Conservation (phyloP, 2,113 vertebrate species). For the Cathartes aura region DNA sequence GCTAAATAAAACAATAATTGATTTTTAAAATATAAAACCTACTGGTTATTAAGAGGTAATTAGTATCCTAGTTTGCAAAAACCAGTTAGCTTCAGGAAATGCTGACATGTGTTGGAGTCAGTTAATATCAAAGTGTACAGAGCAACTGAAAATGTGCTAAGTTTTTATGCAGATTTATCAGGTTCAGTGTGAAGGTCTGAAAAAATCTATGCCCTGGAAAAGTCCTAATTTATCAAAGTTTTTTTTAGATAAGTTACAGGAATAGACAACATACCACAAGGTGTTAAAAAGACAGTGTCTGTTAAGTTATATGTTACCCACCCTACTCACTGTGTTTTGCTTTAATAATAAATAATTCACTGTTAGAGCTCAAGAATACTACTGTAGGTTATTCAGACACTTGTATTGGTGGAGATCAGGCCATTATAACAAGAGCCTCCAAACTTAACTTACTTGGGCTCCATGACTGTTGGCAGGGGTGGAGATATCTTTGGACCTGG, state of each 20-base stretch:
- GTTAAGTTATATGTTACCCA: neutral
- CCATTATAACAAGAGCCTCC: neutral
- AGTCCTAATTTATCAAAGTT: neutral
- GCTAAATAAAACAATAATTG: neutral
- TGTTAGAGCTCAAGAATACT: neutral
- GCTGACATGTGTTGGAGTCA: neutral
- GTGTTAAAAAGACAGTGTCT: neutral
- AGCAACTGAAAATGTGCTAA: neutral
- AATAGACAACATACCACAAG: neutral
- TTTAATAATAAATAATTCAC: neutral
- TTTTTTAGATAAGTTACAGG: neutral
- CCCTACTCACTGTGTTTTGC: neutral
- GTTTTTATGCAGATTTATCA: neutral
- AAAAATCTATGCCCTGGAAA: neutral
- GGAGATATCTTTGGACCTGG: neutral
- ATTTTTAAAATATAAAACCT: neutral
- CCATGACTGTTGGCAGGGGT: fast-evolving
- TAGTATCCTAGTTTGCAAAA: neutral
- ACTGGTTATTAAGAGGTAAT: neutral
- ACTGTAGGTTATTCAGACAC: neutral
- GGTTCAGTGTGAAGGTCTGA: neutral
- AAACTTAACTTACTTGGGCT: neutral
- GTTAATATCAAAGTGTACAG: neutral
- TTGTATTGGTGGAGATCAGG: neutral
- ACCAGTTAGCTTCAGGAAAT: neutral